Conservation (phyloP, 2,888 invertebrate species). For the Temnothorax rugatulus region DNA sequence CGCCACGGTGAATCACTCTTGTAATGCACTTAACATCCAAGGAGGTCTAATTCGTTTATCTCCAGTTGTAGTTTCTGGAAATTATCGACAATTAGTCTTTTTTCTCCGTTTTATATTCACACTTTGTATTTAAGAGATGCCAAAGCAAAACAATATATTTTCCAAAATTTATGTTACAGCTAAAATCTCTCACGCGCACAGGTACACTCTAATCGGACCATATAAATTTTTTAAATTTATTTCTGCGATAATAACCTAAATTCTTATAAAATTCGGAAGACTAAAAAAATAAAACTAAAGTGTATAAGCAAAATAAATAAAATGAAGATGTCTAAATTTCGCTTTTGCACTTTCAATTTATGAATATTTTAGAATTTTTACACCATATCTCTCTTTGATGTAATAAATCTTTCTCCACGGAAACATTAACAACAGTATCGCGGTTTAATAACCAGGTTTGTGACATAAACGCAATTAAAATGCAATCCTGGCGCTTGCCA, state of each 20-base stretch:
- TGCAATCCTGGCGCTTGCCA: constrained; percentile 23
- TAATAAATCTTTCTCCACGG: too few species aligned
- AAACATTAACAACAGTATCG: not conserved
- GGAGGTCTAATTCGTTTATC: not conserved
- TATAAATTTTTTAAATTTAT: not conserved
- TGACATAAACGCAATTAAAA: constrained; percentile 21
- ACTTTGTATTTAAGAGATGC: not conserved
- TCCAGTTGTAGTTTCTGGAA: not conserved
- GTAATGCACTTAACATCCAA: not conserved
- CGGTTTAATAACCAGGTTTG: constrained; percentile 12
- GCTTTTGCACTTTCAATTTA: not conserved
- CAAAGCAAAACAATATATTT: not conserved
- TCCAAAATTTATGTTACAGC: not conserved
- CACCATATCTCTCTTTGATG: not conserved
- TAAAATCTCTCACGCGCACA: not conserved
- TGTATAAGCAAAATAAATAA: not conserved
- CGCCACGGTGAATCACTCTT: constrained; percentile 1
- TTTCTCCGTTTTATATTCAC: not conserved
- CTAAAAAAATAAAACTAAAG: not conserved
- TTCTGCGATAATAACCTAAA: not conserved
- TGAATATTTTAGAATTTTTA: not conserved
- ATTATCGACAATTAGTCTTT: not conserved
- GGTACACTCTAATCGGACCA: too few species aligned
- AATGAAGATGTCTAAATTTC: not conserved
- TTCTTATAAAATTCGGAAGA: not conserved